These are phyloP conservation scores for Xestia xanthographa DNA, from an alignment of 2,888 invertebrate genomes.

Conservation along the genomic window DNA sequence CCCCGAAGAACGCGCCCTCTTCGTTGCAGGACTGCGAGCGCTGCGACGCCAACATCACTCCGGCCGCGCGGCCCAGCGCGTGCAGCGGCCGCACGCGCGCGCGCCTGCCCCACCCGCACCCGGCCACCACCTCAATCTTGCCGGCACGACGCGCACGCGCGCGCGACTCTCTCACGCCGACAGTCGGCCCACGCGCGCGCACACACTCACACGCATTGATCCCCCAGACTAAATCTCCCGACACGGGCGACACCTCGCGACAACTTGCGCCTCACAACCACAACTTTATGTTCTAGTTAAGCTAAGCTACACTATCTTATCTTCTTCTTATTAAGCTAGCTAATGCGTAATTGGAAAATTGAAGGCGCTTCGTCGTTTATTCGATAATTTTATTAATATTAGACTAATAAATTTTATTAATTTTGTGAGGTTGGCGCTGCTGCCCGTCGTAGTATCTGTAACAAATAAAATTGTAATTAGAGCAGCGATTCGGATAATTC, in stretches of 20 bases:
- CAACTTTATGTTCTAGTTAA: slow-evolving; percentile 69
- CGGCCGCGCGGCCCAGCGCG: slow-evolving; percentile 87
- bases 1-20: slow-evolving; percentile 90
- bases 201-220: slow-evolving; percentile 69
- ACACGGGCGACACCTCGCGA: slow-evolving; percentile 55
- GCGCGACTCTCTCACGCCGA: slow-evolving; percentile 70
- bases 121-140: slow-evolving; percentile 90
- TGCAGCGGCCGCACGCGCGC: slow-evolving; percentile 89
- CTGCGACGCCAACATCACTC: slow-evolving; percentile 88
- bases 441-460: slow-evolving; percentile 82
- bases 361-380: slow-evolving; percentile 87
- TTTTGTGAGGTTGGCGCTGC: slow-evolving; percentile 74
- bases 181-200: slow-evolving; percentile 59
- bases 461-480: slow-evolving; percentile 82
- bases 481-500: slow-evolving; percentile 68
- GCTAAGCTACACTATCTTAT: slow-evolving; percentile 72
- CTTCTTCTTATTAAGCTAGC: slow-evolving; percentile 73
- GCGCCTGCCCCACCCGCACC: slow-evolving; percentile 89
- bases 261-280: slow-evolving; percentile 62
- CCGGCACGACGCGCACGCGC: slow-evolving; percentile 74
- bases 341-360: slow-evolving; percentile 82
- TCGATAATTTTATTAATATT: slow-evolving; percentile 73
- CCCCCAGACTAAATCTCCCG: slow-evolving; percentile 45
- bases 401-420: slow-evolving; percentile 70
- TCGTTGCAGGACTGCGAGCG: slow-evolving; percentile 90